These are phyloP conservation scores for Hyperoplus immaculatus DNA, from an alignment of 2,797 vertebrate species.

Conservation along the genomic window DNA sequence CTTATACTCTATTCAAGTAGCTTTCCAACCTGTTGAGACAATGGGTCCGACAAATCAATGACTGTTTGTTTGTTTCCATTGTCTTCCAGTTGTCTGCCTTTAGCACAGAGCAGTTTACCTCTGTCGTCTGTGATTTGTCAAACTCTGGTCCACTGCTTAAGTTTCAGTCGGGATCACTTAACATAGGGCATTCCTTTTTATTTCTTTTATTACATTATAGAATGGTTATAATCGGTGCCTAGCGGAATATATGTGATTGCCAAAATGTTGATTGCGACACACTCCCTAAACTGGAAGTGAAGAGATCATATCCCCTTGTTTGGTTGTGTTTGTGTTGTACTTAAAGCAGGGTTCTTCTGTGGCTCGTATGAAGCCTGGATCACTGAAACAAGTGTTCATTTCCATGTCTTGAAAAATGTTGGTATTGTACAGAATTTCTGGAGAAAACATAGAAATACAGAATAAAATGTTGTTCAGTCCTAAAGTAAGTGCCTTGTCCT, in stretches of 20 bases:
- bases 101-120: not conserved
- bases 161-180: constrained; percentile 21
- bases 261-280: constrained; percentile 50
- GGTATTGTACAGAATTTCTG: constrained; percentile 64
- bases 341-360: constrained; percentile 51
- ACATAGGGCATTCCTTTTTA: constrained; percentile 55
- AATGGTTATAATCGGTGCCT: constrained; percentile 40
- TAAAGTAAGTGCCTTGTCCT: not conserved
- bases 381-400: constrained; percentile 3
- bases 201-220: constrained; percentile 43
- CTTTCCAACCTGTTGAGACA: not conserved
- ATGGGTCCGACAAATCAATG: not conserved
- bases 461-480: constrained; percentile 73
- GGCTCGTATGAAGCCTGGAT: constrained; percentile 33
- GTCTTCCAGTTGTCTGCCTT: constrained; percentile 28
- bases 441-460: constrained; percentile 23
- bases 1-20: not conserved
- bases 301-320: constrained; percentile 42
- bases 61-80: not conserved
- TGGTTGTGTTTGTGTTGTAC: constrained; percentile 56
- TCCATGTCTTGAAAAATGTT: constrained; percentile 49
- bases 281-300: constrained; percentile 27
- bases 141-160: not conserved
- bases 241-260: constrained; percentile 49
- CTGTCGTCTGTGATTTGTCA: not conserved